A percentile compares a stretch with the other conserved stretches of the same genome.
Conservation (phyloP, 2,113 vertebrate genomes). For the Sinocyclocheilus grahami region DNA sequence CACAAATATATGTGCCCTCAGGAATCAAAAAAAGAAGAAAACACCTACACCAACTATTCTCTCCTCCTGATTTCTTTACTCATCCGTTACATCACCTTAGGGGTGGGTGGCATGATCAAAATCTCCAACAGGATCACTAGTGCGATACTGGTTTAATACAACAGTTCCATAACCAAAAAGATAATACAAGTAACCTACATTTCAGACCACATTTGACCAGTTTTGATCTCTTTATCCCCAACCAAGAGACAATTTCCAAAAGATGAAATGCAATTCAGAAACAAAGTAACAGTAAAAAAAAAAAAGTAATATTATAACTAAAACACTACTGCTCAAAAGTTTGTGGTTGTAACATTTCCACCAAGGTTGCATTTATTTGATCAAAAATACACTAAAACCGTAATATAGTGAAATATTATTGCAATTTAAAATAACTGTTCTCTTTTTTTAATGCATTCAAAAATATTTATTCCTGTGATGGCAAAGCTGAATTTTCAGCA, state of each 20-base stretch:
- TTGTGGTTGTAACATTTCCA: neutral
- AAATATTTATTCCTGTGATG: neutral
- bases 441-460: neutral
- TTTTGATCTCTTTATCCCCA: neutral
- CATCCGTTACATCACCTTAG: neutral
- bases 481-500: neutral
- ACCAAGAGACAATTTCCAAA: neutral
- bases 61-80: neutral
- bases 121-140: neutral
- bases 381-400: neutral
- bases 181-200: neutral
- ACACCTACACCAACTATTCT: neutral
- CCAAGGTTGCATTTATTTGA: neutral
- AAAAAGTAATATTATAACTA: neutral
- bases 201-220: neutral
- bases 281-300: neutral
- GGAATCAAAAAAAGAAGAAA: neutral
- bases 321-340: neutral
- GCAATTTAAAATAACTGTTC: neutral
- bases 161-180: neutral
- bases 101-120: neutral
- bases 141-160: neutral
- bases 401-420: neutral
- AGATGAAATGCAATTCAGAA: neutral
- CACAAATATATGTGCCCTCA: slow-evolving; percentile 7